Percentiles rank a stretch among this genome's conserved stretches.
phyloP scores from a whole-genome alignment of 2,113 vertebrate species.

The Morone saxatilis region DNA sequence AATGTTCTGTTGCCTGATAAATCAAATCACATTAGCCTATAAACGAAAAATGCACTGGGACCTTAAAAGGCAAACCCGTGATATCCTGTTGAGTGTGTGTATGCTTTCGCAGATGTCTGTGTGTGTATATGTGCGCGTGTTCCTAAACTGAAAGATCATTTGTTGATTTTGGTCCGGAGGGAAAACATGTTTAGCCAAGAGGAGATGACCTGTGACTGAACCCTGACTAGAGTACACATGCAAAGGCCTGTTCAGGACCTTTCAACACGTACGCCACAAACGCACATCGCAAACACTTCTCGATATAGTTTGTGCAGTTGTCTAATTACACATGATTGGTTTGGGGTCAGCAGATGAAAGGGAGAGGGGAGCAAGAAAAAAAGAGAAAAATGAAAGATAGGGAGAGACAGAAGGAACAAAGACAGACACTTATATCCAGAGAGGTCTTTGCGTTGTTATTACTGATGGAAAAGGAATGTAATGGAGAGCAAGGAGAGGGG shows the following conservation, averaged over 20 bases:
- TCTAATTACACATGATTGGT: constrained; percentile 79
- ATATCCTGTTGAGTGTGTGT: constrained; percentile 37
- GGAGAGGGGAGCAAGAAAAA: constrained; percentile 8
- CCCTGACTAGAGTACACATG: constrained; percentile 49
- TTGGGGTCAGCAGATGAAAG: constrained; percentile 53
- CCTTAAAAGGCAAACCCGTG: constrained; percentile 48
- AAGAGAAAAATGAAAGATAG: constrained; percentile 50
- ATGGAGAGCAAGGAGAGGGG: constrained; percentile 35
- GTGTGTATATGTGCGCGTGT: constrained; percentile 10
- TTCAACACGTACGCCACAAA: constrained; percentile 60
- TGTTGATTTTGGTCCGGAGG: constrained; percentile 68
- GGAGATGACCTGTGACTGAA: constrained; percentile 77
- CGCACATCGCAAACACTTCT: constrained; percentile 65
- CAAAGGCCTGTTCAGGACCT: constrained; percentile 49
- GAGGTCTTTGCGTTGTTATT: constrained; percentile 52
- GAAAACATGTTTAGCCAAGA: constrained; percentile 66
- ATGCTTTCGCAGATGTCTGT: background rate
- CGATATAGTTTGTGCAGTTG: constrained; percentile 71
- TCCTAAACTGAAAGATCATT: constrained; percentile 58
- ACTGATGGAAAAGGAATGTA: constrained; percentile 43
- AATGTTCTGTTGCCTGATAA: constrained; percentile 61
- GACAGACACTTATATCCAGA: constrained; percentile 14
- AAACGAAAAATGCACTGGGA: constrained; percentile 51
- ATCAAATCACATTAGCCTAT: constrained; percentile 70
- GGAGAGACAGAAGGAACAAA: constrained; percentile 32